A percentile compares a stretch with the other conserved stretches of the same genome.
These are phyloP conservation scores for Nomada ferruginata DNA, from an alignment of 2,888 invertebrate genomes.

Conservation along the genomic window DNA sequence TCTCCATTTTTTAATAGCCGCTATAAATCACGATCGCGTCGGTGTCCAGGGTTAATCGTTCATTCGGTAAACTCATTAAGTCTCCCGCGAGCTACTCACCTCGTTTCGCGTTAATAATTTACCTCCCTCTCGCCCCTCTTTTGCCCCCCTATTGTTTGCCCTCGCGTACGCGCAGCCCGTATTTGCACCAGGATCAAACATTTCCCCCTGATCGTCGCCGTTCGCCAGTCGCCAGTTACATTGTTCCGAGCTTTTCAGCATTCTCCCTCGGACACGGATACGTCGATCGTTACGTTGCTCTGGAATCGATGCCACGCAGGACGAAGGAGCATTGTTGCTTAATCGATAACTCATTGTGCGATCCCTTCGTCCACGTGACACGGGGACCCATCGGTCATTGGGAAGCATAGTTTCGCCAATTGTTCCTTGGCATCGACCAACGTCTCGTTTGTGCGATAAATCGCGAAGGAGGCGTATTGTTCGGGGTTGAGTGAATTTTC, in stretches of 20 bases:
- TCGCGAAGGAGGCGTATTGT: no score
- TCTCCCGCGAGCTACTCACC: not conserved
- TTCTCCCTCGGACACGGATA: not conserved
- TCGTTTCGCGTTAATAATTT: conserved; percentile 5
- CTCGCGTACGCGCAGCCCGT: not conserved
- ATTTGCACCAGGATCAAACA: conserved; percentile 5
- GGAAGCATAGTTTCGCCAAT: conserved; percentile 17
- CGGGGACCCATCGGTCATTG: not conserved
- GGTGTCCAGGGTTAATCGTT: conserved; percentile 14
- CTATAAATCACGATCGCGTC: conserved; percentile 45
- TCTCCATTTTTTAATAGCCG: conserved; percentile 26
- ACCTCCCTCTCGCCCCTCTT: not conserved
- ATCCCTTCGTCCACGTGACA: conserved; percentile 9
- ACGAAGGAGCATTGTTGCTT: conserved; percentile 42
- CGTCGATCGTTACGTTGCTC: no score
- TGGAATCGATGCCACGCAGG: conserved; percentile 7
- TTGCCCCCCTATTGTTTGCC: conserved; percentile 1
- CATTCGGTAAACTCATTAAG: conserved; percentile 40
- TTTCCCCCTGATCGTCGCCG: not conserved
- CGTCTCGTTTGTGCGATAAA: no score
- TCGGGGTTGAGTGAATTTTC: not conserved
- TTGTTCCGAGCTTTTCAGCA: not conserved
- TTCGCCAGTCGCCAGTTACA: not conserved
- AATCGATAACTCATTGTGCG: conserved; percentile 43
- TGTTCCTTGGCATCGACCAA: not conserved